Base-by-base conservation (phyloP, 2,797 vertebrate genomes). In the Lindbergichthys nudifrons region DNA sequence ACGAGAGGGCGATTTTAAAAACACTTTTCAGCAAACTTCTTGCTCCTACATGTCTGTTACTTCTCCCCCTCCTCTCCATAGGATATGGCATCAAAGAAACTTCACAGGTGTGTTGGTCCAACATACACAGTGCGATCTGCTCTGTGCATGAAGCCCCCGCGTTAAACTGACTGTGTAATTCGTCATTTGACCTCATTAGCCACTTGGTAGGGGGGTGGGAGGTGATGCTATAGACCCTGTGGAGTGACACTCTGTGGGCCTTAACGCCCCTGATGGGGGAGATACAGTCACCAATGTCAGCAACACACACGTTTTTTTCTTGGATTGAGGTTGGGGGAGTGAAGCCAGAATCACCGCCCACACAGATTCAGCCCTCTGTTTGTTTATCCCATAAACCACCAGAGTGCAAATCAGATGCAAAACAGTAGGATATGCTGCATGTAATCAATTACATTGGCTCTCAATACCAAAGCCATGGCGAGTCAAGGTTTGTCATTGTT, bases 181-280 rank as follows among this genome's bases (percentile, higher is more conserved):
- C 18, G 41, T 89, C 81, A 88, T 90, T 92, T 92, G 91, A 93
- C 90, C 93, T 94, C 91, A 94, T 94, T 93, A 92, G 83, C 84
- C 78, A 80, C 88, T 79, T 87, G 82, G 87, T 64, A 18, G 79
- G 85, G 73, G 60, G 47, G 21, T 52, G 21, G 11, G 21, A 7
- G 50, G 43, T 36, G 67, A 73, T 67, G 72, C 41, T 67, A 66
- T 21, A 70, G 50, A 80, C 72, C 80, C 88, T 81, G 73, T 68
- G 56, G 81, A 79, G 87, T 77, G 80, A 85, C 87, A 84, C 82
- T 87, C 84, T 76, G 71, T 76, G 68, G 88, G 89, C 65, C 59
- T 26, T 61, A 66, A 79, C 87, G 88, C 83, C 72, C 77, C 77
- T n/a, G n/a, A n/a, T n/a, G n/a, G n/a, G n/a, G n/a, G n/a, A n/a